Conservation (phyloP, 1,140 invertebrate species). For the Drosophila pseudoobscura region DNA sequence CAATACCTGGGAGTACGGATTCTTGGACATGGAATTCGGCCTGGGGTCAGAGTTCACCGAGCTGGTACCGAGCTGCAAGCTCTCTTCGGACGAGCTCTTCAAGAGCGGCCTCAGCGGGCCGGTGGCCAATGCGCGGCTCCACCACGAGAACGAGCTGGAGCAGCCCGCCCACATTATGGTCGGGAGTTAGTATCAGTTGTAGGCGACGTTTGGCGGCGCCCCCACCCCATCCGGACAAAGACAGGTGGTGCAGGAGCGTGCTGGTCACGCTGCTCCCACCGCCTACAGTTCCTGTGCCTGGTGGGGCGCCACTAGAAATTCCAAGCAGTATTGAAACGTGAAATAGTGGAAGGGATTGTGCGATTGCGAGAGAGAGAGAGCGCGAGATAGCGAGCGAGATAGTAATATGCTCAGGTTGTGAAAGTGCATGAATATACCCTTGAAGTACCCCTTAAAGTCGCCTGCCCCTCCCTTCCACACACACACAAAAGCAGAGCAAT, state of each 20-base stretch:
- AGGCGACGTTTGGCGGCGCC: slow-evolving; percentile 21
- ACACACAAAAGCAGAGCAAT: slow-evolving; percentile 55
- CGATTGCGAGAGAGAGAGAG: slow-evolving; percentile 14
- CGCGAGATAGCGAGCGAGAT: slow-evolving; percentile 4
- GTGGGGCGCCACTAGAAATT: slow-evolving; percentile 50
- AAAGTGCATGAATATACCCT: slow-evolving; percentile 54
- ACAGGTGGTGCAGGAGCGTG: slow-evolving; percentile 37
- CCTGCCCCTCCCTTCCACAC: not conserved
- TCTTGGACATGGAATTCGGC: slow-evolving; percentile 85
- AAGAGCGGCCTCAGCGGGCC: slow-evolving; percentile 79
- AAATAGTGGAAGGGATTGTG: not conserved
- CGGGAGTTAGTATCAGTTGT: slow-evolving; percentile 83
- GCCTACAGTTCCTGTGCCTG: not conserved
- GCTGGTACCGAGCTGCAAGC: slow-evolving; percentile 86
- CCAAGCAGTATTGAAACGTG: slow-evolving; percentile 69
- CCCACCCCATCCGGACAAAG: not conserved
- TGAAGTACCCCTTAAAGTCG: slow-evolving; percentile 10
- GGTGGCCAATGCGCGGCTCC: slow-evolving; percentile 50
- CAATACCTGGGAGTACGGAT: slow-evolving; percentile 81
- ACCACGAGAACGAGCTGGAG: slow-evolving; percentile 80
- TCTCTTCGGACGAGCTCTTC: slow-evolving; percentile 88
- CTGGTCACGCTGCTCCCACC: slow-evolving; percentile 46
- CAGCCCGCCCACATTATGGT: slow-evolving; percentile 83
- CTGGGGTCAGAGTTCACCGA: slow-evolving; percentile 85
- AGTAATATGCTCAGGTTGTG: slow-evolving; percentile 76